phyloP scores from a whole-genome alignment of 1,140 invertebrate genomes.

The Ceratina calcarata region DNA sequence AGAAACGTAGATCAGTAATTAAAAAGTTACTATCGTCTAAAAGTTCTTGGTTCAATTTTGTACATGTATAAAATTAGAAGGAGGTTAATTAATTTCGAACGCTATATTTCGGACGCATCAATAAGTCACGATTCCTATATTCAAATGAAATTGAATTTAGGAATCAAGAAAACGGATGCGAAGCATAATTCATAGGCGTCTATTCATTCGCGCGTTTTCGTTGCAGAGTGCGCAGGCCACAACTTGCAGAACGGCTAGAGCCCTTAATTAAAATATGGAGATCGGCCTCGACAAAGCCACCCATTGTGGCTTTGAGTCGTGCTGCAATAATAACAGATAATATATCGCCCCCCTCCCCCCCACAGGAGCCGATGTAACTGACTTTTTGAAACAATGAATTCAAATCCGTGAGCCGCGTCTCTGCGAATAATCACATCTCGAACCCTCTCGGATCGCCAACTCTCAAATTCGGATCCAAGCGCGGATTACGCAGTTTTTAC shows the following conservation, averaged over 20 bases:
- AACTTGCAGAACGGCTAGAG: slow-evolving; percentile 41
- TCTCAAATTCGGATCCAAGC: background rate
- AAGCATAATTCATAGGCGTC: background rate
- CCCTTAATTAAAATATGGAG: slow-evolving; percentile 80
- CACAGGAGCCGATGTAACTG: slow-evolving; percentile 66
- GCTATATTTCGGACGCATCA: too few relatives aligned
- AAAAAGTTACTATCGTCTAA: too few relatives aligned
- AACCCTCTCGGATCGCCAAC: slow-evolving; percentile 45
- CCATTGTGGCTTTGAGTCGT: slow-evolving; percentile 72
- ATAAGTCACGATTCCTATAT: too few relatives aligned
- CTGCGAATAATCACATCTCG: slow-evolving; percentile 70
- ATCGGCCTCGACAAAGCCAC: slow-evolving; percentile 72
- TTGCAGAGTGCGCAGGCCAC: slow-evolving; percentile 10
- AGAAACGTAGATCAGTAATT: too few relatives aligned
- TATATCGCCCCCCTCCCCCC: slow-evolving; percentile 69
- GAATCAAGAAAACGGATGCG: background rate
- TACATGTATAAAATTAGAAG: too few relatives aligned
- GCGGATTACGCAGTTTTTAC: too few relatives aligned
- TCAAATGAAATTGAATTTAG: background rate
- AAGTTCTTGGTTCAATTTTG: too few relatives aligned
- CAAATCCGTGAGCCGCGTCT: slow-evolving; percentile 70
- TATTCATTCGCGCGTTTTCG: slow-evolving; percentile 6
- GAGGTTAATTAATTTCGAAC: too few relatives aligned
- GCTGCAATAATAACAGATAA: slow-evolving; percentile 79
- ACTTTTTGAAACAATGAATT: slow-evolving; percentile 75